Conservation (phyloP, 2,888 invertebrate genomes). For the Melipona beecheii region DNA sequence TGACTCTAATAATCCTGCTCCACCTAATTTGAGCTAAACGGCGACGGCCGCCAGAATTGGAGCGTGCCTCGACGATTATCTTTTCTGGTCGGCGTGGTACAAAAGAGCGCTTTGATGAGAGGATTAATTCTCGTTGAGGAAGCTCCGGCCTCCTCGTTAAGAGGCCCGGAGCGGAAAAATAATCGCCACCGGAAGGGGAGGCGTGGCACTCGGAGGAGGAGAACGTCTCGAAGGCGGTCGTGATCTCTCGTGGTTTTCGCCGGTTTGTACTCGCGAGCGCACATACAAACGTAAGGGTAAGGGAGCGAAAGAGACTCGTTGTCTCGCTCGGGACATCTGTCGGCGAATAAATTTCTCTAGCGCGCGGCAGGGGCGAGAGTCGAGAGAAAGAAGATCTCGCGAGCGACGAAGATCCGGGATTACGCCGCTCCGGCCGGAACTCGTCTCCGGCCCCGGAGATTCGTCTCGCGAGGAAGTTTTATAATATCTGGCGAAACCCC, state of each 20-base stretch:
- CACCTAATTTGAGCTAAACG: slow-evolving; percentile 27
- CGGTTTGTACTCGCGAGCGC: neutral
- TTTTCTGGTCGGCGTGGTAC: slow-evolving; percentile 20
- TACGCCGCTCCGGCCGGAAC: slow-evolving; percentile 24
- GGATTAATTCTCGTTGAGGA: slow-evolving; percentile 54
- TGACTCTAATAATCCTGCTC: neutral
- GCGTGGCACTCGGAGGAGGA: slow-evolving; percentile 28
- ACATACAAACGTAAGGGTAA: too few relatives aligned
- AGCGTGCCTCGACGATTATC: slow-evolving; percentile 37
- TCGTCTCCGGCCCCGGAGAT: slow-evolving; percentile 31
- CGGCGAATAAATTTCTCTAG: slow-evolving; percentile 31
- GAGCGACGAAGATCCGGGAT: slow-evolving; percentile 39
- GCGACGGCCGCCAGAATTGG: slow-evolving; percentile 21
- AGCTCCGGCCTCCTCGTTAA: slow-evolving; percentile 48
- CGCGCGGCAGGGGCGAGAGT: neutral
- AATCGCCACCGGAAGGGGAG: slow-evolving; percentile 51
- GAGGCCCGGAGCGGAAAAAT: slow-evolving; percentile 38
- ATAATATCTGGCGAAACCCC: slow-evolving; percentile 48
- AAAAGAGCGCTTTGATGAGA: slow-evolving; percentile 52
- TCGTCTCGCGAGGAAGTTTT: slow-evolving; percentile 48
- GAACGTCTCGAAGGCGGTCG: neutral
- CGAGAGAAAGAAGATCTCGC: slow-evolving; percentile 22
- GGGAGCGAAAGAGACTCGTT: neutral
- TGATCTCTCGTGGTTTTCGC: slow-evolving; percentile 2
- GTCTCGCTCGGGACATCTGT: slow-evolving; percentile 31